These are phyloP conservation scores for Scaptomyza tumidula DNA, from an alignment of 2,888 invertebrate species.

Conservation along the genomic window DNA sequence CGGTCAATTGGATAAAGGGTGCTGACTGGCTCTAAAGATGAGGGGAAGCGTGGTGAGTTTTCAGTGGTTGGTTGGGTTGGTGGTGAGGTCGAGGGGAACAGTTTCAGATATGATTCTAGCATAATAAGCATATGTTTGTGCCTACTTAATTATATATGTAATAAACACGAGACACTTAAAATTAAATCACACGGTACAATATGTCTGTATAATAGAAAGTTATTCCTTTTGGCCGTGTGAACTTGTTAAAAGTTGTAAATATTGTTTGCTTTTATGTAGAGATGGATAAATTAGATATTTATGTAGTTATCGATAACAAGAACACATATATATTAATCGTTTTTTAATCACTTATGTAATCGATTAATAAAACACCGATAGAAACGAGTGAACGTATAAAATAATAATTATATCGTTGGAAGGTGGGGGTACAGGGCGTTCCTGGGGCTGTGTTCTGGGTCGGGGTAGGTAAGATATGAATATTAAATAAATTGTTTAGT, in stretches of 20 bases:
- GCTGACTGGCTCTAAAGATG: slow-evolving; percentile 7
- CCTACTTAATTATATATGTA: slow-evolving; percentile 6
- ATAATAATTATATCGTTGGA: not conserved
- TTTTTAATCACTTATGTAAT: slow-evolving; percentile 8
- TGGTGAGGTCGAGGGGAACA: not conserved
- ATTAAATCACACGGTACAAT: slow-evolving; percentile 19
- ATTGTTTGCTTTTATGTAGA: slow-evolving; percentile 1
- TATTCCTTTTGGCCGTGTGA: slow-evolving; percentile 11
- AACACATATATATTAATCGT: slow-evolving; percentile 8
- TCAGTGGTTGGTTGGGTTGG: not conserved
- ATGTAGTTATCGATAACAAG: slow-evolving; percentile 3
- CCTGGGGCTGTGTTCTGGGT: not conserved
- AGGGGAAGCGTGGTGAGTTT: not conserved
- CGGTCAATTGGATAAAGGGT: not conserved
- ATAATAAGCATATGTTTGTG: slow-evolving; percentile 5
- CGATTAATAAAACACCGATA: slow-evolving; percentile 20
- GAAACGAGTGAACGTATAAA: slow-evolving; percentile 6
- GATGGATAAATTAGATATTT: slow-evolving; percentile 10
- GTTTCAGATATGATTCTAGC: slow-evolving; percentile 5
- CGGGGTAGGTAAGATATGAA: not conserved
- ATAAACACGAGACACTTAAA: slow-evolving; percentile 5
- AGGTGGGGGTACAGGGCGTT: not conserved
- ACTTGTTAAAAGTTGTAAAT: slow-evolving; percentile 3
- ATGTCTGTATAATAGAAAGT: not conserved
- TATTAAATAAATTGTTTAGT: not conserved